Evolutionary conservation across 2,113 vertebrate species (phyloP), one percentile per base, ranked within the genome.

Genomic region (Pitta sordida): DNA sequence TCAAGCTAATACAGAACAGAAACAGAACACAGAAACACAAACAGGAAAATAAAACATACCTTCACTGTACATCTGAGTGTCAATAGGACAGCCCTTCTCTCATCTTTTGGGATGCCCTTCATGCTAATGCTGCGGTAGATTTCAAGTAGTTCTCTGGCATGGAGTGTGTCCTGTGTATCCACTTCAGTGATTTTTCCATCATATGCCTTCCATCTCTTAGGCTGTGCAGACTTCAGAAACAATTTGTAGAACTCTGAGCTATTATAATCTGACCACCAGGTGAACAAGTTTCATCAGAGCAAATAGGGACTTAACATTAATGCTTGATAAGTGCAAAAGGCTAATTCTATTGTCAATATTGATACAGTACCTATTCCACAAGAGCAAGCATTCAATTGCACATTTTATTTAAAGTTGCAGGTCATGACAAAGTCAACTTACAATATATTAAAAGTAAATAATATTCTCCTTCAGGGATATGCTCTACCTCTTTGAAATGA

Each of bases 21-120:
- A n/a, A n/a, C n/a, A n/a, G n/a, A n/a, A n/a, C n/a, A n/a, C n/a
- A n/a, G n/a, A n/a, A 74, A 85, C 21, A 48, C 15, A 77, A 95
- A 87, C 4, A 93, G 59, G 86, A 91, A 93, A 73, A 30, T 17
- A 62, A 90, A 91, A 76, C 77, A 24, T 97, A 99, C 99, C 98
- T 98, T 98, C 82, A 99, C 98, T 3, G 98, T 99, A 94, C 95
- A 88, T 89, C 98, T 99, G 82, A 99, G 97, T 1, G 97, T 98
- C 82, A 98, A 79, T 12, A 99, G 98, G 41, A 98, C 83, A 32
- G 98, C 96, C 29, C 92, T 71, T 14, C 99, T 97, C 94, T 99
- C 98, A 65, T 99, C 98, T 59, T 95, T 96, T 84, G 95, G 97
- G 60, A 97, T 55, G 43, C 94, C 65, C 60, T 71, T 90, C 85